phyloP scores from a whole-genome alignment of 2,888 invertebrate species.

The Rhagonycha fulva region DNA sequence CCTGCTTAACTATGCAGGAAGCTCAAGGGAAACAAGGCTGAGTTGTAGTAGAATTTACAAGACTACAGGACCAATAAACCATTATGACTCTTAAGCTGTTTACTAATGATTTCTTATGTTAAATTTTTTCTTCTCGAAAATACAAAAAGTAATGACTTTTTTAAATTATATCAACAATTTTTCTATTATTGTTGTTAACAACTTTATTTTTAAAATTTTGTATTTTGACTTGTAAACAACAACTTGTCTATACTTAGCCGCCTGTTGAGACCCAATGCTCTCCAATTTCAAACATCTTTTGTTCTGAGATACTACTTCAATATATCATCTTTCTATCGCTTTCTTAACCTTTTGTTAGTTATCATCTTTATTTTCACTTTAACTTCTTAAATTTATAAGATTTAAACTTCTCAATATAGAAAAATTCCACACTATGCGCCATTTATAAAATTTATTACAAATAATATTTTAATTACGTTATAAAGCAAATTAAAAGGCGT shows the following conservation, averaged over 20 bases:
- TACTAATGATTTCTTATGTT: background rate
- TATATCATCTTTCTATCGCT: background rate
- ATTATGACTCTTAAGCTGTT: constrained; percentile 5
- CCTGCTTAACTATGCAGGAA: constrained; percentile 29
- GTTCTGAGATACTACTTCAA: background rate
- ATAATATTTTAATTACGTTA: background rate
- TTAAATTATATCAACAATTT: too few relatives aligned
- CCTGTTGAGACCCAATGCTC: background rate
- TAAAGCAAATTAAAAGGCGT: background rate
- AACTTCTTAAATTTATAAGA: background rate
- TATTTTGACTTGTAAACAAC: background rate
- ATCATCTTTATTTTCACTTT: background rate
- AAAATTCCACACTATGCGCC: background rate
- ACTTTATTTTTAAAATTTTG: background rate
- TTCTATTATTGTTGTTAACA: background rate
- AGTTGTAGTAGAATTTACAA: constrained; percentile 3
- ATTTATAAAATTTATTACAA: background rate
- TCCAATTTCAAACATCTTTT: constrained; percentile 1
- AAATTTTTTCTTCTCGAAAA: background rate
- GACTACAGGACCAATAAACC: constrained; percentile 3
- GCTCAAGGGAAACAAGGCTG: constrained; percentile 6
- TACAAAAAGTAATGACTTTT: background rate
- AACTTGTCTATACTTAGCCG: background rate
- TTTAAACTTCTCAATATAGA: background rate
- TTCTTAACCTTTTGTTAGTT: background rate